Percentiles rank a stretch among this genome's conserved stretches.
These are phyloP conservation scores for Drosophila ficusphila DNA, from an alignment of 1,140 invertebrate species.

Conservation along the genomic window DNA sequence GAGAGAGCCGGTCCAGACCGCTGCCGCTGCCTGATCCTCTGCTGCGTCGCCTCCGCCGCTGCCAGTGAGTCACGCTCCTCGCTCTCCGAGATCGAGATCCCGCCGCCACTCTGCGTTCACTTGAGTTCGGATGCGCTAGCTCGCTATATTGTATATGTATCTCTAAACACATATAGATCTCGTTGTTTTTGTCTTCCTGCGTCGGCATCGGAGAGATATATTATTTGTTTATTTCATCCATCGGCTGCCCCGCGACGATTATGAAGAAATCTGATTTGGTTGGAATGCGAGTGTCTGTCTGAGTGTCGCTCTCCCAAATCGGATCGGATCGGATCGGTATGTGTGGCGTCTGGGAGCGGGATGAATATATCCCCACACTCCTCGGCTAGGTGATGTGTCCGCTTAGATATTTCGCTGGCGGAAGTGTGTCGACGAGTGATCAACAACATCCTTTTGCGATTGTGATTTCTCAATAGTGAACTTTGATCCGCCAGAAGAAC, in stretches of 20 bases:
- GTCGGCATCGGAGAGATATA: slow-evolving; percentile 48
- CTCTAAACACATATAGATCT: slow-evolving; percentile 14
- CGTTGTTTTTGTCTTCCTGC: slow-evolving; percentile 44
- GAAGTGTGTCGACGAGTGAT: slow-evolving; percentile 67
- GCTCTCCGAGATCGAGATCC: slow-evolving; percentile 43
- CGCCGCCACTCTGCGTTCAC: slow-evolving; percentile 45
- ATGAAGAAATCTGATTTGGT: slow-evolving; percentile 79
- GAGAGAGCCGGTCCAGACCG: neutral
- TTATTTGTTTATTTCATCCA: slow-evolving; percentile 61
- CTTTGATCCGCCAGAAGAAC: slow-evolving; percentile 23
- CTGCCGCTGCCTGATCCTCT: slow-evolving; percentile 28
- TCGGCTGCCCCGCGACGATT: slow-evolving; percentile 51
- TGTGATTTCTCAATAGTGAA: slow-evolving; percentile 20
- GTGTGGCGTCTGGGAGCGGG: slow-evolving; percentile 35
- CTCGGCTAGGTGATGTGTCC: slow-evolving; percentile 49
- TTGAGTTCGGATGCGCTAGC: slow-evolving; percentile 57
- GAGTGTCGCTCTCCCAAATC: slow-evolving; percentile 25
- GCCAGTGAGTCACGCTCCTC: slow-evolving; percentile 48
- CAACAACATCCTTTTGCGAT: slow-evolving; percentile 21
- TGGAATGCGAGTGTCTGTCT: slow-evolving; percentile 76
- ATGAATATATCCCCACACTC: slow-evolving; percentile 3
- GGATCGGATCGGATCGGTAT: slow-evolving; percentile 31
- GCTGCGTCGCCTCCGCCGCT: slow-evolving; percentile 13
- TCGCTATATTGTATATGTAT: slow-evolving; percentile 12
- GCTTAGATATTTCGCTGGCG: slow-evolving; percentile 57